Percentiles rank a stretch among this genome's conserved stretches.
phyloP scores from a whole-genome alignment of 2,797 vertebrate species.

The Menidia menidia region DNA sequence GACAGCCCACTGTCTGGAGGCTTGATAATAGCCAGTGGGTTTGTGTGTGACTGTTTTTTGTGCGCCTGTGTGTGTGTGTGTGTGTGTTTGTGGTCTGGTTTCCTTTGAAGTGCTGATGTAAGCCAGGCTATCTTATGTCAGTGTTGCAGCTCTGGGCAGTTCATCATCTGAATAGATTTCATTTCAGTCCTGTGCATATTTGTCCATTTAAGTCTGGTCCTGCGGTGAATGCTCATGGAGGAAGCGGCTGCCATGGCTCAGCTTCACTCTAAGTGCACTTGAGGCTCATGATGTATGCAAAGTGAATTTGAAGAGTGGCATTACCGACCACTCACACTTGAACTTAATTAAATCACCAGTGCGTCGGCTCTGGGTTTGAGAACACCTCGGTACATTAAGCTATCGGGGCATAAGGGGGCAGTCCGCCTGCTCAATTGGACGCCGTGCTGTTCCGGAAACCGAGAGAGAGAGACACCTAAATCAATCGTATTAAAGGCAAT shows the following conservation, averaged over 20 bases:
- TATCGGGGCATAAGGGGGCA: constrained; percentile 42
- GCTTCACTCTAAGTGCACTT: constrained; percentile 65
- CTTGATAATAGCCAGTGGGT: constrained; percentile 65
- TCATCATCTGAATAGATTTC: constrained; percentile 68
- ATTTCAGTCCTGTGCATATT: constrained; percentile 60
- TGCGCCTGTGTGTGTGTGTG: constrained; percentile 33
- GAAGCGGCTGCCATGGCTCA: constrained; percentile 49
- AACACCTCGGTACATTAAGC: constrained; percentile 52
- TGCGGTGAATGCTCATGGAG: constrained; percentile 61
- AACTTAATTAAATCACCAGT: constrained; percentile 74
- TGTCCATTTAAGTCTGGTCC: constrained; percentile 63
- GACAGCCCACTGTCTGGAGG: constrained; percentile 58
- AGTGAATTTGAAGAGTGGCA: constrained; percentile 68
- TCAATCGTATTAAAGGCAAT: not conserved
- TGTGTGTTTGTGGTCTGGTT: constrained; percentile 33
- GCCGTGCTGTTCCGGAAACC: constrained; percentile 21
- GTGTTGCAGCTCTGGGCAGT: constrained; percentile 40
- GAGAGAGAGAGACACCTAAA: constrained; percentile 12
- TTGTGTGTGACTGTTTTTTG: constrained; percentile 37
- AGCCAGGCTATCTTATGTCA: constrained; percentile 72
- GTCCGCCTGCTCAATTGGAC: not conserved
- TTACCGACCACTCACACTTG: constrained; percentile 73
- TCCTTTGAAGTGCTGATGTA: constrained; percentile 77
- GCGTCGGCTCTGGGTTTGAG: constrained; percentile 56
- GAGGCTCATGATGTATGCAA: constrained; percentile 74